Evolutionary conservation across 1,140 invertebrate genomes (phyloP), one percentile per base, ranked within the genome.

Genomic region (Caerostris extrusa): DNA sequence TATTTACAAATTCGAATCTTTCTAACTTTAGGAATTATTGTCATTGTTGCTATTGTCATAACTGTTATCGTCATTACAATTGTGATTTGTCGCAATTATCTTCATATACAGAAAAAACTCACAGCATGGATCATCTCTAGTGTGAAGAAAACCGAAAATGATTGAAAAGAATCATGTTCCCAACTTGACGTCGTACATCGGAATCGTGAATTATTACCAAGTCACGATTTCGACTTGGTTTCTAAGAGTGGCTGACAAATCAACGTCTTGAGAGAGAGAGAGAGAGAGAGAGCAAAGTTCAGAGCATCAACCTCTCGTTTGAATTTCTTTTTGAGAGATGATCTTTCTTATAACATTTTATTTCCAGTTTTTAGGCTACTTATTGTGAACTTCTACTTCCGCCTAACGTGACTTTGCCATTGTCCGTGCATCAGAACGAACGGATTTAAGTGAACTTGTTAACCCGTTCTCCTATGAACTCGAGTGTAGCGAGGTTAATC

Each of bases 221-320:
- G 83, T 85, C 83, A 85, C 83, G 83, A 85, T 58, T 85, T 60
- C 83, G 57, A 85, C 53, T 85, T 56, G n/a, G 55, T 58, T 85
- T 57, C 53, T 85, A n/a, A 3, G 56, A 58, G 17, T 56, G 19
- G 10, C 19, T n/a, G 83, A n/a, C 56, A 57, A 58, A 85, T 85
- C 10, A 57, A 58, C n/a, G 83, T 85, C 83, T 85, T 57, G 17
- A 10, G n/a, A n/a, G n/a, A 34, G 34, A 34, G 34, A 34, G 34
- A 34, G 34, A 34, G 34, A 34, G 34, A 34, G 17, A 58, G 17
- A 7, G 14, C 56, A 34, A 19, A 85, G 17, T 6, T 57, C n/a
- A 58, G 83, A 58, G 55, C 83, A 85, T 85, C 83, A 85, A 85
- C 83, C 83, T 85, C 56, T 85, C 19, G 56, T 17, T 34, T 57